Conservation (phyloP, 2,888 invertebrate species). For the Meghimatium bilineatum region DNA sequence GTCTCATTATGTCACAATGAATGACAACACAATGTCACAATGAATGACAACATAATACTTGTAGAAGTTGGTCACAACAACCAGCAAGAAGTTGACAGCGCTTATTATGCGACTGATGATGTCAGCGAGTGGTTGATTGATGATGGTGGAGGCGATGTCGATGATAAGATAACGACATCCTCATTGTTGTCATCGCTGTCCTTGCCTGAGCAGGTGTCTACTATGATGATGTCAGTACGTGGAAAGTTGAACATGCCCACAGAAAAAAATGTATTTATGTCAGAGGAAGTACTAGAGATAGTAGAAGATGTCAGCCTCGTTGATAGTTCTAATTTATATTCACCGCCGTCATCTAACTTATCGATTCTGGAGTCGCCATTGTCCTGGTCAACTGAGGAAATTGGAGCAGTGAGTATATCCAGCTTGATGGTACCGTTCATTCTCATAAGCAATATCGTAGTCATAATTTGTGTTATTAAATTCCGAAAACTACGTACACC, state of each 20-base stretch:
- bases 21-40: not conserved
- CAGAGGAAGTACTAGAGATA: not conserved
- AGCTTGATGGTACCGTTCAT: slow-evolving; percentile 79
- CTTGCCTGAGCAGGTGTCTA: not conserved
- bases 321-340: not conserved
- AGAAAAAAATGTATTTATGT: not conserved
- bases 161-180: not conserved
- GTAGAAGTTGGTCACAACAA: not conserved
- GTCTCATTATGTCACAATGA: not conserved
- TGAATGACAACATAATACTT: not conserved
- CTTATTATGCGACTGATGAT: not conserved
- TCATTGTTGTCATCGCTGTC: not conserved
- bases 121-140: not conserved
- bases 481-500: slow-evolving; percentile 82
- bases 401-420: slow-evolving; percentile 53
- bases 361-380: not conserved
- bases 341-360: not conserved
- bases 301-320: too few relatives aligned
- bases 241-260: not conserved
- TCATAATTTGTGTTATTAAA: slow-evolving; percentile 81
- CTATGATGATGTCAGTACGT: not conserved
- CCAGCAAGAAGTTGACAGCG: not conserved
- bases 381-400: slow-evolving; percentile 52
- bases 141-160: not conserved
- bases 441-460: slow-evolving; percentile 81